Percentiles rank a stretch among this genome's conserved stretches.
These are phyloP conservation scores for Oostethus manadensis DNA, from an alignment of 2,113 vertebrate species.

Conservation along the genomic window DNA sequence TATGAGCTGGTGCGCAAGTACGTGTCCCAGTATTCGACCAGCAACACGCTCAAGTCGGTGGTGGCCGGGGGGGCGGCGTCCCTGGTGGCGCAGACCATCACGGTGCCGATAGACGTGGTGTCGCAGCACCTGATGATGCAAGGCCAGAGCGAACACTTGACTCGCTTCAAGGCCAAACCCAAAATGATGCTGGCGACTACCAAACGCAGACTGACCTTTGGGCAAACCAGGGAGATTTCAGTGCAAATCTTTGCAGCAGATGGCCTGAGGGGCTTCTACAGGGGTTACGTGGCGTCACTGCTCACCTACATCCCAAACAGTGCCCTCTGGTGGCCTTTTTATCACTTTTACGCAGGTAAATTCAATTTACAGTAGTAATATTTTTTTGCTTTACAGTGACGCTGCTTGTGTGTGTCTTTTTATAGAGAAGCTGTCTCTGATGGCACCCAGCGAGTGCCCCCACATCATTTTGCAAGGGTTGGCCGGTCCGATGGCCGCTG, in stretches of 20 bases:
- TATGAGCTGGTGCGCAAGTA: conserved; percentile 91
- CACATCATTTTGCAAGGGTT: conserved; percentile 91
- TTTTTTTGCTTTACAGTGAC: background rate
- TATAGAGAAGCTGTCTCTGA: conserved; percentile 83
- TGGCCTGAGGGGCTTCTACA: conserved; percentile 87
- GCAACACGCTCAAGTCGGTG: conserved; percentile 87
- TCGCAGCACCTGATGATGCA: conserved; percentile 99
- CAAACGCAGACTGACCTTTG: conserved; percentile 73
- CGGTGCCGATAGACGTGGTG: conserved; percentile 89
- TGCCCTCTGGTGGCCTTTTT: conserved; percentile 97
- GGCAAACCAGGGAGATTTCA: conserved; percentile 86
- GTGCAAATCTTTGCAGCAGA: conserved; percentile 85
- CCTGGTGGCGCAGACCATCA: conserved; percentile 95
- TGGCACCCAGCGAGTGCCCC: conserved; percentile 87
- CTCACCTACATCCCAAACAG: conserved; percentile 98
- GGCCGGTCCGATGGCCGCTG: conserved; percentile 88
- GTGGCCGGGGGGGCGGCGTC: conserved; percentile 90
- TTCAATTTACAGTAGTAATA: background rate
- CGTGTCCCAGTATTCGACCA: conserved; percentile 80
- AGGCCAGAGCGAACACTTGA: conserved; percentile 80
- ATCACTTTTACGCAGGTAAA: conserved; percentile 93
- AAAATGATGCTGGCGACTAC: conserved; percentile 44
- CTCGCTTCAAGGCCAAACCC: conserved; percentile 79
- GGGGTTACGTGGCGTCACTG: conserved; percentile 90
- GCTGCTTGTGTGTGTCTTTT: background rate